Evolutionary conservation across 23 tunicate species (phyloP), one percentile per base, ranked within the genome.

Genomic region (Ascidia mentula): DNA sequence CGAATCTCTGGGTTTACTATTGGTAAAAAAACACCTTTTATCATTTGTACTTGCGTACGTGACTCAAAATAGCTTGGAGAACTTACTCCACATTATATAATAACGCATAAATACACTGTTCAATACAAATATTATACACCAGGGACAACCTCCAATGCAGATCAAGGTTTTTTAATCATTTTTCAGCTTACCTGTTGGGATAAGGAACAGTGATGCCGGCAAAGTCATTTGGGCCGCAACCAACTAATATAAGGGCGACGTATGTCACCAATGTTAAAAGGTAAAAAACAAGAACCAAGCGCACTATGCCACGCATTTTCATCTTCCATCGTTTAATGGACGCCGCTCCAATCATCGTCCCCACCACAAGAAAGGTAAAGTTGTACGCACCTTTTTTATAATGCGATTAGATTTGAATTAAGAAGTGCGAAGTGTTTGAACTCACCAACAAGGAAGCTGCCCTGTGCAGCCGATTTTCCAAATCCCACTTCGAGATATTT

Each of bases 161-260:
- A n/a, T n/a, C n/a, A n/a, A n/a, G n/a, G n/a, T n/a, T n/a, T n/a
- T n/a, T n/a, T n/a, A n/a, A n/a, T n/a, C n/a, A n/a, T n/a, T n/a
- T n/a, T n/a, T n/a, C 22, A 53, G 24, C 65, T 53, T 6, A 53
- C 65, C 83, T 87, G 18, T 78, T 75, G 18, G 82, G 79, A 46
- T 92, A 92, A 1, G 89, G 89, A 8, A 82, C 85, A 12, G 79
- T 92, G 22, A 92, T 34, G 20, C 97, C 97, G 0, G 91, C 97
- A 17, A 73, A 72, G n/a, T 77, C 82, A 6, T 31, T 79, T 1
- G 92, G 46, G 12, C 61, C 76, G 60, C 97, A 92, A 32, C 92
- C 89, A 53, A 83, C 45, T 69, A 84, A 79, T 40, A 83, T 38
- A 28, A 74, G 0, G 0, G 89, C 65, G 0, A 77, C 31, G 26